A percentile compares a stretch with the other conserved stretches of the same genome.
phyloP scores from a whole-genome alignment of 2,797 vertebrate genomes.

The Gymnoscopelus braueri region DNA sequence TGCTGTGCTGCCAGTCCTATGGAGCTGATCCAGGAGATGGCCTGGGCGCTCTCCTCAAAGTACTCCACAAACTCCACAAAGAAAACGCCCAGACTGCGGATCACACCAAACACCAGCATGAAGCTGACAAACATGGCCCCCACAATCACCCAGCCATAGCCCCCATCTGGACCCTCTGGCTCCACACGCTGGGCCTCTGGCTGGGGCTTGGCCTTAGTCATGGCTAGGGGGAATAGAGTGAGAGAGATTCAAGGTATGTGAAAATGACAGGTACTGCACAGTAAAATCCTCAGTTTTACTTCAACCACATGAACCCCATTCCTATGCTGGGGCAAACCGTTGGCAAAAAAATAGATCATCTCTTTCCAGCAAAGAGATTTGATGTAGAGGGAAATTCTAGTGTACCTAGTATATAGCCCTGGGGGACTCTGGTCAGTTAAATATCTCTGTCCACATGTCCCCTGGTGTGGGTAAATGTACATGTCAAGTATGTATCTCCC shows the following conservation, averaged over 20 bases:
- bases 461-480: too few relatives aligned
- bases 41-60: conserved; percentile 85
- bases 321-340: too few relatives aligned
- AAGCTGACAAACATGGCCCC: conserved; percentile 85
- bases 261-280: too few relatives aligned
- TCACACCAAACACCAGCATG: conserved; percentile 88
- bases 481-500: too few relatives aligned
- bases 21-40: conserved; percentile 92
- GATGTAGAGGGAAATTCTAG: too few relatives aligned
- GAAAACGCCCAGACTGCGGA: conserved; percentile 90
- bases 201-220: conserved; percentile 51
- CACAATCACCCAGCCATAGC: conserved; percentile 89
- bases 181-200: conserved; percentile 18
- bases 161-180: conserved; percentile 76
- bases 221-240: conserved; percentile 24
- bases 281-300: too few relatives aligned
- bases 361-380: too few relatives aligned
- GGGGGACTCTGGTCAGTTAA: too few relatives aligned
- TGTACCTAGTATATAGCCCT: too few relatives aligned
- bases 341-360: too few relatives aligned
- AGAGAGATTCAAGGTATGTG: neutral
- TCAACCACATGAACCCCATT: too few relatives aligned
- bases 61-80: conserved; percentile 88
- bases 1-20: conserved; percentile 90
- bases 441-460: too few relatives aligned